Conservation (phyloP, 2,888 invertebrate species). For the Epistrophe grossulariae region DNA sequence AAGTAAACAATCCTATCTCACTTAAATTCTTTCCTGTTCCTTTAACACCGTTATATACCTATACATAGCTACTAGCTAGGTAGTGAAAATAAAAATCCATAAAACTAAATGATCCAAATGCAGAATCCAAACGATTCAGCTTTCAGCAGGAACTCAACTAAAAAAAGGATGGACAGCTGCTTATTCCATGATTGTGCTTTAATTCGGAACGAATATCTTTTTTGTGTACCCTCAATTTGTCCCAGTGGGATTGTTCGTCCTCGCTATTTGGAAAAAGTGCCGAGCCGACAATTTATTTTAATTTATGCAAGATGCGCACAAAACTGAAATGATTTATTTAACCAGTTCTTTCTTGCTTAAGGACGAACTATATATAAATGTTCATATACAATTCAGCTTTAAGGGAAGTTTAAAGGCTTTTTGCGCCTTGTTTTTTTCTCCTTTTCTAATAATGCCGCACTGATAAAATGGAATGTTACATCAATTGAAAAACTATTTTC, state of each 20-base stretch:
- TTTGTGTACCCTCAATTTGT: slow-evolving; percentile 54
- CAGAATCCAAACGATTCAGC: slow-evolving; percentile 35
- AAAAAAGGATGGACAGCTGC: slow-evolving; percentile 37
- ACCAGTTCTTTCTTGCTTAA: slow-evolving; percentile 38
- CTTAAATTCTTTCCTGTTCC: slow-evolving; percentile 5
- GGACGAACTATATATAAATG: slow-evolving; percentile 13
- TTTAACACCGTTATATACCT: neutral
- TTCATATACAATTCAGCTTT: neutral
- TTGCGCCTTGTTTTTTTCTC: neutral
- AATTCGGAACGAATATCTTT: slow-evolving; percentile 41
- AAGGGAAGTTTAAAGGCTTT: slow-evolving; percentile 43
- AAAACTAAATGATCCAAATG: slow-evolving; percentile 42
- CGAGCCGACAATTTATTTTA: slow-evolving; percentile 68
- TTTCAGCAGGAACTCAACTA: slow-evolving; percentile 17
- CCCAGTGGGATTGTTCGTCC: slow-evolving; percentile 21
- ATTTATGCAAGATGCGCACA: slow-evolving; percentile 66
- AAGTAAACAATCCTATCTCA: slow-evolving; percentile 5
- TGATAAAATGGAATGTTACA: slow-evolving; percentile 60
- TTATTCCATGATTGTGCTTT: slow-evolving; percentile 45
- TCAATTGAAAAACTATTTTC: slow-evolving; percentile 59
- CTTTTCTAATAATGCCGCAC: slow-evolving; percentile 1
- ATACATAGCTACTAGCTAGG: no score
- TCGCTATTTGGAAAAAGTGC: slow-evolving; percentile 42
- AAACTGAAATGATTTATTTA: slow-evolving; percentile 69
- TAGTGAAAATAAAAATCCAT: slow-evolving; percentile 15